phyloP scores from a whole-genome alignment of 1,140 invertebrate genomes.

The Drosophila eugracilis region DNA sequence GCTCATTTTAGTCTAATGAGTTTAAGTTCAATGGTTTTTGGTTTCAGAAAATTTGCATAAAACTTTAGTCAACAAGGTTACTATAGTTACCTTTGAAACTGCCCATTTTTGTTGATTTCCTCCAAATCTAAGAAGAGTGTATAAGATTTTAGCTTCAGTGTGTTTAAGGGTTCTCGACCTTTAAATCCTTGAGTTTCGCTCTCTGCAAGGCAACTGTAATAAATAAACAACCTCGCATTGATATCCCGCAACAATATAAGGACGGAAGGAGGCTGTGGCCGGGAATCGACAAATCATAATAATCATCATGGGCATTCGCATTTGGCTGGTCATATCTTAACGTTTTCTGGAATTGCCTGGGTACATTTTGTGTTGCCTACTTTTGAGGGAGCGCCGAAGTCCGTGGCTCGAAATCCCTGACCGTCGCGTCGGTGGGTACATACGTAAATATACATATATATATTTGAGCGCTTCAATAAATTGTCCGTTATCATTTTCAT shows the following conservation, averaged over 20 bases:
- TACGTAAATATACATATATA: background rate
- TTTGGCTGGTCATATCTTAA: slow-evolving; percentile 4
- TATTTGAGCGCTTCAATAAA: slow-evolving; percentile 68
- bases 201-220: slow-evolving; percentile 29
- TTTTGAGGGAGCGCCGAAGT: slow-evolving; percentile 27
- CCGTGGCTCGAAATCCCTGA: slow-evolving; percentile 7
- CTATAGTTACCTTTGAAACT: too few species aligned
- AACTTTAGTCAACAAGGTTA: too few species aligned
- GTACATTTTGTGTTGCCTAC: slow-evolving; percentile 23
- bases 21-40: too few species aligned
- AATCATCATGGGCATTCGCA: slow-evolving; percentile 39
- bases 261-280: slow-evolving; percentile 8
- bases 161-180: background rate
- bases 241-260: background rate
- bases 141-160: background rate
- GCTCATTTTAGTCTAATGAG: too few species aligned
- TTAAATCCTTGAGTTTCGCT: background rate
- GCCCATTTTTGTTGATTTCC: too few species aligned
- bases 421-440: slow-evolving; percentile 4
- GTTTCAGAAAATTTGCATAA: too few species aligned
- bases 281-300: slow-evolving; percentile 45
- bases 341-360: background rate
- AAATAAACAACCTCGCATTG: slow-evolving; percentile 55
- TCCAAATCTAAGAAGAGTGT: too few species aligned
- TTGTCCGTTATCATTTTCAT: slow-evolving; percentile 83